These are phyloP conservation scores for Nasonia vitripennis DNA, from an alignment of 1,140 invertebrate species.

Conservation along the genomic window DNA sequence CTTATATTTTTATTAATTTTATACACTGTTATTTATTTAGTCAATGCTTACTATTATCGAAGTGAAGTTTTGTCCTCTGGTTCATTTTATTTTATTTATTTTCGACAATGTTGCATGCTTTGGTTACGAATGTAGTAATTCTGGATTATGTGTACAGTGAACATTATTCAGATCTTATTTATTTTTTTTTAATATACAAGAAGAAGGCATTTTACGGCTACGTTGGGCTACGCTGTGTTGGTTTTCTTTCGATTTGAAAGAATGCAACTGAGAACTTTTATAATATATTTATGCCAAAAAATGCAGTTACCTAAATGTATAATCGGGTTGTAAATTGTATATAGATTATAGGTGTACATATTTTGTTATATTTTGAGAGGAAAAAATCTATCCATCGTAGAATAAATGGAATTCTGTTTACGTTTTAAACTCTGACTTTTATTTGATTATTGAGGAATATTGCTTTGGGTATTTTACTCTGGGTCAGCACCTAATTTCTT, in stretches of 20 bases:
- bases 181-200: background rate
- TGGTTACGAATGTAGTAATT: too few species aligned
- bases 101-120: too few species aligned
- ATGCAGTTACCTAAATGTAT: background rate
- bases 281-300: too few species aligned
- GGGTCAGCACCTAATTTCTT: constrained; percentile 60
- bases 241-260: too few species aligned
- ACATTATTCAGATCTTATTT: too few species aligned
- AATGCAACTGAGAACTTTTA: too few species aligned
- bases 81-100: too few species aligned
- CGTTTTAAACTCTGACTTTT: constrained; percentile 62
- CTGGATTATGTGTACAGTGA: background rate
- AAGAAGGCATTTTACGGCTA: background rate
- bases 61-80: too few species aligned
- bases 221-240: too few species aligned
- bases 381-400: constrained; percentile 56
- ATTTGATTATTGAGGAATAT: constrained; percentile 62
- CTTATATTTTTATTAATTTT: background rate
- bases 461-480: constrained; percentile 59
- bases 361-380: constrained; percentile 17
- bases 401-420: constrained; percentile 66
- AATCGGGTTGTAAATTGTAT: background rate
- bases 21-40: background rate
- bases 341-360: background rate
- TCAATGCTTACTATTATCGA: background rate